phyloP scores from a whole-genome alignment of 2,888 invertebrate genomes.

The Heliconius charithonia region DNA sequence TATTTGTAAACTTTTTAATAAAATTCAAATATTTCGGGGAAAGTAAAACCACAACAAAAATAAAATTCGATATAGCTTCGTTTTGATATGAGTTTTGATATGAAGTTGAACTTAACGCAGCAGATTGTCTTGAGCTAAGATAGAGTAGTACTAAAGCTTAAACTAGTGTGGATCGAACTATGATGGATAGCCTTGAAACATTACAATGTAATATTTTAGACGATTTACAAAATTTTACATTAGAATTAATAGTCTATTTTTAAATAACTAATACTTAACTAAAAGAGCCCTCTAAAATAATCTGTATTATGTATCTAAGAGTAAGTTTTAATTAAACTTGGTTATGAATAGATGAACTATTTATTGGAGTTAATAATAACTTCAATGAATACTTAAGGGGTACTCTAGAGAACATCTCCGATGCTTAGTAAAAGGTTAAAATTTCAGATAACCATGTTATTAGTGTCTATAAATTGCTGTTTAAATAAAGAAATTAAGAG shows the following conservation, averaged over 20 bases:
- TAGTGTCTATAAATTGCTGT: background rate
- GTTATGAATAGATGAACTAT: background rate
- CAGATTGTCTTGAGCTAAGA: too few species aligned
- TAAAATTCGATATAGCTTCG: too few species aligned
- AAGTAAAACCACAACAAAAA: background rate
- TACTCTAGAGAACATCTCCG: background rate
- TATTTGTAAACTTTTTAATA: background rate
- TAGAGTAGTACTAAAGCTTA: too few species aligned
- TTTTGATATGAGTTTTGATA: too few species aligned
- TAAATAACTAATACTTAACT: background rate
- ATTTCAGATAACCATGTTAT: background rate
- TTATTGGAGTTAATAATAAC: conserved; percentile 21
- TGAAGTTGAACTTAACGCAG: too few species aligned
- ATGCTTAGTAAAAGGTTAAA: background rate
- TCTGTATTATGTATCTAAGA: background rate
- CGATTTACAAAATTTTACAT: background rate
- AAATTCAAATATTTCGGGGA: too few species aligned
- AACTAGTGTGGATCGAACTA: too few species aligned
- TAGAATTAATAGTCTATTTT: background rate
- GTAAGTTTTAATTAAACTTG: conserved; percentile 24
- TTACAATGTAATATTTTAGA: background rate
- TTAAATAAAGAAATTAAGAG: too few species aligned
- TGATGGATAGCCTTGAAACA: background rate
- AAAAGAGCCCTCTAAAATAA: background rate
- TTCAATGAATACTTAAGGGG: conserved; percentile 2